phyloP scores from a whole-genome alignment of 2,888 invertebrate species.

The Lepidonotus clava region DNA sequence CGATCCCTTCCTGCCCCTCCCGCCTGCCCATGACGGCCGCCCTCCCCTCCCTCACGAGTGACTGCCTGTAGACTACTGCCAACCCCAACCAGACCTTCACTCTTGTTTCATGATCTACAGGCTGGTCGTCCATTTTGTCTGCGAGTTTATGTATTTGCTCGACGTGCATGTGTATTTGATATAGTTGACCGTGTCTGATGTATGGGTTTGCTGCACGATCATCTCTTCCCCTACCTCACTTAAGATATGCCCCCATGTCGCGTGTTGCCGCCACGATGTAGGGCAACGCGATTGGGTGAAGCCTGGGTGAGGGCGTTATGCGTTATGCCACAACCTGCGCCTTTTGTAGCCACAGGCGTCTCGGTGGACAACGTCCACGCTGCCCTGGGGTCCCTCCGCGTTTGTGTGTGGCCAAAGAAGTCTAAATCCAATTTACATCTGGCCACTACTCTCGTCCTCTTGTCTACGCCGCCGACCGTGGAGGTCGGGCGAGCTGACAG shows the following conservation, averaged over 20 bases:
- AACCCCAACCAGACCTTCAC: neutral
- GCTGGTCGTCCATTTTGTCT: neutral
- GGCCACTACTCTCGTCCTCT: neutral
- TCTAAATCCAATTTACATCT: too few relatives aligned
- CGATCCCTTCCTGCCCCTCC: neutral
- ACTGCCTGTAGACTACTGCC: neutral
- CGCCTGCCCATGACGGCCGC: too few relatives aligned
- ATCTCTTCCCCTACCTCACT: too few relatives aligned
- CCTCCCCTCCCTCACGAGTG: neutral
- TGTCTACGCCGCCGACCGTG: neutral
- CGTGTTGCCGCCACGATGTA: neutral
- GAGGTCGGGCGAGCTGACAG: neutral
- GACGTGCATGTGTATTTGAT: constrained; percentile 14
- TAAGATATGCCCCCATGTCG: neutral
- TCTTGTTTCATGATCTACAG: neutral
- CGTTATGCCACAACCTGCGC: too few relatives aligned
- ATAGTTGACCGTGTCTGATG: neutral
- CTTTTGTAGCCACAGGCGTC: too few relatives aligned
- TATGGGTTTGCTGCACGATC: too few relatives aligned
- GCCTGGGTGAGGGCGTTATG: neutral
- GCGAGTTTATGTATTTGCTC: neutral
- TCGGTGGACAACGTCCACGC: too few relatives aligned
- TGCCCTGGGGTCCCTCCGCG: too few relatives aligned
- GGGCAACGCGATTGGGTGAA: neutral
- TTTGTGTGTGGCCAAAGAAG: too few relatives aligned